Evolutionary conservation across 2,888 invertebrate species (phyloP), one percentile per base, ranked within the genome.

Genomic region (Patella caerulea): DNA sequence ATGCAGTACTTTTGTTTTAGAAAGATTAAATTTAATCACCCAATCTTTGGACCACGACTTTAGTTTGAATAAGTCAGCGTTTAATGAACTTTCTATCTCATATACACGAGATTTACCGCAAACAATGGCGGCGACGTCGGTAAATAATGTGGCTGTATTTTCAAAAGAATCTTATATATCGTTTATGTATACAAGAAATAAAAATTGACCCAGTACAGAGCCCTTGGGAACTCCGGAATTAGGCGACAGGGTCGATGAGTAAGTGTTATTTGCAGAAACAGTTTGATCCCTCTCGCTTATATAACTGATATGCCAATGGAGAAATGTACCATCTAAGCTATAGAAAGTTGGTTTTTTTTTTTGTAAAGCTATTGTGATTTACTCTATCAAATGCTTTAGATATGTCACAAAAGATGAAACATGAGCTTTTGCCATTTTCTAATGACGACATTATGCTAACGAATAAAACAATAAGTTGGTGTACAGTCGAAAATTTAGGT

Each of bases 121-220:
- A 7, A 7, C 34, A 17, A 79, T 55, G 54, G 79, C 74, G 52
- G 55, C 72, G 19, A 74, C 74, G 17, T 75, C 73, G 29, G 72
- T 73, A 70, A 77, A 77, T 19, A 75, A 56, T 72, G 69, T 15
- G 17, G 77, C 53, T n/a, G 69, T 29, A 12, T 69, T 76, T 5
- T 59, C 12, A 14, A 73, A 14, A 17, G 53, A 45, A 24, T 69
- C 75, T 15, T 75, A 29, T 15, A 74, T 72, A 34, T 79, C 74
- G n/a, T 79, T 80, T 70, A 75, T 55, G 55, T 80, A 78, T 34
- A 78, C n/a, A 0, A 80, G 34, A 70, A 80, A 78, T 2, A 80
- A 29, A 2, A 80, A 34, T 7, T 74, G 73, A 2, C 76, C 80
- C 53, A 80, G 34, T 14, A 73, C 76, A 14, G 78, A 78, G 17